phyloP scores from a whole-genome alignment of 2,113 vertebrate genomes.

The Drymodes brunneopygia region DNA sequence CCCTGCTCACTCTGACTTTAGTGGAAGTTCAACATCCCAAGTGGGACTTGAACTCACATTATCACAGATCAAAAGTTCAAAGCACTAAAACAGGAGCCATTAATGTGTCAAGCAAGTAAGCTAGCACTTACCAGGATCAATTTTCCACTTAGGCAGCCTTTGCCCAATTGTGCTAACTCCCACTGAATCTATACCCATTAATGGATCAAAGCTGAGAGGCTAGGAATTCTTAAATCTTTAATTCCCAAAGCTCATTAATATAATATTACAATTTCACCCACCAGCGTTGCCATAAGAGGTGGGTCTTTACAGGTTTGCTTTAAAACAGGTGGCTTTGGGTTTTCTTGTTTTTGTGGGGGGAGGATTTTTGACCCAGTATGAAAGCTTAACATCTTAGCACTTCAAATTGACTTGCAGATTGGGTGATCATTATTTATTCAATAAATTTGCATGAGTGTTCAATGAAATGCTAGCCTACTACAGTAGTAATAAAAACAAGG shows the following conservation, averaged over 20 bases:
- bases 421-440: not conserved
- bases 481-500: not conserved
- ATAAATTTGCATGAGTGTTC: not conserved
- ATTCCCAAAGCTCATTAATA: constrained; percentile 65
- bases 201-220: constrained; percentile 67
- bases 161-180: constrained; percentile 67
- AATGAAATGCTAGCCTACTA: not conserved
- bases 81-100: constrained; percentile 58
- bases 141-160: constrained; percentile 74
- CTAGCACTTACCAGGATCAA: constrained; percentile 71
- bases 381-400: not conserved
- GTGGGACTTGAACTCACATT: constrained; percentile 39
- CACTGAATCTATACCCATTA: constrained; percentile 68
- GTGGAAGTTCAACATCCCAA: constrained; percentile 33
- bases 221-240: constrained; percentile 62
- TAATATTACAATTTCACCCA: constrained; percentile 49
- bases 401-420: not conserved
- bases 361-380: not conserved
- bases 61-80: constrained; percentile 64
- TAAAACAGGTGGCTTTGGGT: not conserved
- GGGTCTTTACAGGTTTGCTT: not conserved
- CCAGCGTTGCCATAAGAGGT: not conserved
- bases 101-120: constrained; percentile 53
- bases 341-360: not conserved
- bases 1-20: not conserved